Conservation (phyloP, 2,888 invertebrate genomes). For the Ceratothoa steindachneri region DNA sequence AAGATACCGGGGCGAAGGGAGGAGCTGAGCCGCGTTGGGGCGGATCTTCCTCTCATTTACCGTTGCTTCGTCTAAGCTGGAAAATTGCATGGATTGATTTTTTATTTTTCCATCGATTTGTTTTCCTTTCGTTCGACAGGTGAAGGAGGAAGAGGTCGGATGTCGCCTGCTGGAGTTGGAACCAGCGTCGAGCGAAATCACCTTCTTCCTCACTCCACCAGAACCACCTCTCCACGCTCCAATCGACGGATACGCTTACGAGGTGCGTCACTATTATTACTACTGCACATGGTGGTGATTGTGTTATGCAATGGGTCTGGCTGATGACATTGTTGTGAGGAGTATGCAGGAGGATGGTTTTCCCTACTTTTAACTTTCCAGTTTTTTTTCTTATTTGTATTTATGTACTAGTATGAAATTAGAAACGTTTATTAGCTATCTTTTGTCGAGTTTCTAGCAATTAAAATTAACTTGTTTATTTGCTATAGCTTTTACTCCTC, state of each 20-base stretch:
- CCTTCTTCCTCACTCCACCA: constrained; percentile 91
- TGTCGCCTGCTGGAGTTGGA: constrained; percentile 76
- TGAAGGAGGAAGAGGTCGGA: constrained; percentile 32
- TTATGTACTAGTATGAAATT: too few relatives aligned
- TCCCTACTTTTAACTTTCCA: background rate
- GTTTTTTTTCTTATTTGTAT: background rate
- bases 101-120: too few relatives aligned
- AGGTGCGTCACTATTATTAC: background rate
- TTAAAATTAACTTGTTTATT: too few relatives aligned
- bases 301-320: background rate
- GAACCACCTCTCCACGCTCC: constrained; percentile 60
- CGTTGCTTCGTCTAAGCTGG: too few relatives aligned
- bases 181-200: constrained; percentile 73
- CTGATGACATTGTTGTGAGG: background rate
- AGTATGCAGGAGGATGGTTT: background rate
- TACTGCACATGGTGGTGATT: background rate
- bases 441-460: too few relatives aligned
- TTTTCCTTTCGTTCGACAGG: constrained; percentile 15
- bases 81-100: too few relatives aligned
- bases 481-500: too few relatives aligned
- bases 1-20: too few relatives aligned
- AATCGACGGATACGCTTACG: constrained; percentile 12
- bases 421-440: too few relatives aligned
- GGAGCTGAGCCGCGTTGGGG: too few relatives aligned
- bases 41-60: too few relatives aligned